phyloP scores from a whole-genome alignment of 2,888 invertebrate genomes.

The Amorpha juglandis region DNA sequence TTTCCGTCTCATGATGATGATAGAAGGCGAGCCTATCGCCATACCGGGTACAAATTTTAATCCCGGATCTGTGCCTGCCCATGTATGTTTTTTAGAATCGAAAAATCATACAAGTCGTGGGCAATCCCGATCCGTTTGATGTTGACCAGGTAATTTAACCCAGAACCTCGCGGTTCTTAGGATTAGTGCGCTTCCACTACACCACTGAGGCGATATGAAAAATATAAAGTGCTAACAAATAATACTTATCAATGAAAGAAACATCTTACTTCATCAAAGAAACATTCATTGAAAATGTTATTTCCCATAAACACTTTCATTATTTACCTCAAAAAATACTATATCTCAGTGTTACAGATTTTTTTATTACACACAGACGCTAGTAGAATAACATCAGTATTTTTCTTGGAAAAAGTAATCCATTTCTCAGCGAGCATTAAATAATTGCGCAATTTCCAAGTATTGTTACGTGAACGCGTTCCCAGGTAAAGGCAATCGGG shows the following conservation, averaged over 20 bases:
- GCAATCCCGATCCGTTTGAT: too few species aligned
- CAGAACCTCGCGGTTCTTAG: too few species aligned
- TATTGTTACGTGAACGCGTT: slow-evolving; percentile 15
- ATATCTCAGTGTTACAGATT: neutral
- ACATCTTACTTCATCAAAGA: neutral
- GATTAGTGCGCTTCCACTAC: too few species aligned
- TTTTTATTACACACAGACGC: neutral
- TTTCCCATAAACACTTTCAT: neutral
- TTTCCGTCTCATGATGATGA: too few species aligned
- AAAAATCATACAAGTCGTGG: too few species aligned
- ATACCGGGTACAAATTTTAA: too few species aligned
- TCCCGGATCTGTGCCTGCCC: too few species aligned
- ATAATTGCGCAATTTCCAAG: slow-evolving; percentile 21
- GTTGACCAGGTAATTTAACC: too few species aligned
- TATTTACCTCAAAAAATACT: neutral
- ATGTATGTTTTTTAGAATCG: too few species aligned
- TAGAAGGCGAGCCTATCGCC: too few species aligned
- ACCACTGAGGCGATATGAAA: too few species aligned
- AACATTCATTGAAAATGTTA: neutral
- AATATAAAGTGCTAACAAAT: too few species aligned
- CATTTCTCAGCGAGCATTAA: slow-evolving; percentile 21
- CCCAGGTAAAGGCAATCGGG: slow-evolving; percentile 26
- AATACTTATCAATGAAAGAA: neutral
- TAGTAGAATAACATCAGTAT: neutral
- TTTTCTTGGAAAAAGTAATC: neutral